phyloP scores from a whole-genome alignment of 1,140 invertebrate species.

The Lordiphosa collinella region DNA sequence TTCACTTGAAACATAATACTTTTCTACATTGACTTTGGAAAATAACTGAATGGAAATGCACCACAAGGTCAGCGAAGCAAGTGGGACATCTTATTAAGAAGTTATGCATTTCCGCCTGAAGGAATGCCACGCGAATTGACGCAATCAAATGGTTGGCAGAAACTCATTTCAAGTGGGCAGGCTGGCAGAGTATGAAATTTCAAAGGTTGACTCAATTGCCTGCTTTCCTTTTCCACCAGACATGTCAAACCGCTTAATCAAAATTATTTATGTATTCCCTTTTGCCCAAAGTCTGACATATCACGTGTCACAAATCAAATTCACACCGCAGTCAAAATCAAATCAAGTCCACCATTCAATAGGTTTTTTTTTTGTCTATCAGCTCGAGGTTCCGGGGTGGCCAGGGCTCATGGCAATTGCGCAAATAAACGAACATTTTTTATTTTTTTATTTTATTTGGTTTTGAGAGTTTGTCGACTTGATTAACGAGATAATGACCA shows the following conservation, averaged over 20 bases:
- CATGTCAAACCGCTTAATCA: conserved; percentile 11
- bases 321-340: conserved; percentile 27
- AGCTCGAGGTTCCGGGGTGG: conserved; percentile 32
- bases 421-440: conserved; percentile 35
- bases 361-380: conserved; percentile 13
- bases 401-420: conserved; percentile 25
- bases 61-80: too few relatives aligned
- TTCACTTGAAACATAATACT: not conserved
- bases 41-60: too few relatives aligned
- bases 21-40: too few relatives aligned
- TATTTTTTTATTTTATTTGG: not conserved
- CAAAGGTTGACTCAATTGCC: too few relatives aligned
- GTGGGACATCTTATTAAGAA: too few relatives aligned
- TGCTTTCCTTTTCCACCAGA: not conserved
- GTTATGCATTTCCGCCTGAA: too few relatives aligned
- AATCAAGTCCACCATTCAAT: not conserved
- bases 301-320: conserved; percentile 55
- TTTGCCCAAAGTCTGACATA: conserved; percentile 14
- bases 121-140: too few relatives aligned
- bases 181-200: too few relatives aligned
- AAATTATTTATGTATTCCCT: too few relatives aligned
- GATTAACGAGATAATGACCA: conserved; percentile 52
- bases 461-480: conserved; percentile 35
- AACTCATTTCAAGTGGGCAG: too few relatives aligned
- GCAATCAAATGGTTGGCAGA: too few relatives aligned